Evolutionary conservation across 2,113 vertebrate genomes (phyloP), one percentile per base, ranked within the genome.

Genomic region (Hyaena hyaena): DNA sequence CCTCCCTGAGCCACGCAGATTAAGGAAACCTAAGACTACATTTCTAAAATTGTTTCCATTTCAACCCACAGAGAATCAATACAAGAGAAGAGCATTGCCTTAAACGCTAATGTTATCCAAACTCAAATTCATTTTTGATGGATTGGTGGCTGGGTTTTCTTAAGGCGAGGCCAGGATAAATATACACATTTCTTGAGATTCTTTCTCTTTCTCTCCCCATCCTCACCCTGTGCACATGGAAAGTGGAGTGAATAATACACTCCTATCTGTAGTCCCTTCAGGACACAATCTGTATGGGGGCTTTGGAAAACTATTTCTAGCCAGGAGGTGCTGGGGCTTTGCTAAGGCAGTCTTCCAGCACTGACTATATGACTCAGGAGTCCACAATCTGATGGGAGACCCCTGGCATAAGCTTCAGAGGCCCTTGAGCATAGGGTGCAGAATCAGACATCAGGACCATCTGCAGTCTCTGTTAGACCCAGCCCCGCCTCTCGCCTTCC

Each of bases 1-100:
- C 97, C 97, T 98, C 98, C 19, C 33, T 93, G 98, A 98, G 82
- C 96, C 97, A 96, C 97, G 92, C 96, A 98, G 98, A 99, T 98
- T 98, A 98, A 98, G 98, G 97, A 98, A 99, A 98, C 96, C 82
- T 94, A 98, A 99, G 98, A 98, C 98, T 98, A 97, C 98, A 98
- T 99, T 99, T 98, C 98, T 98, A 98, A 99, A 99, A 99, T 98
- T 98, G 98, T 98, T 99, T 98, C 98, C 96, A 98, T 99, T 98
- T 99, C 98, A 98, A 97, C 98, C 98, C 98, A 98, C 97, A 98
- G 98, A 99, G 98, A 99, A 99, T 99, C 99, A 98, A 99, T 99
- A 98, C 2, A 4, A 96, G 97, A 98, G 98, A 98, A 99, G 95
- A 99, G 98, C 96, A 98, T 98, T 77, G 98, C 98, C 98, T 98